Percentiles rank a stretch among this genome's conserved stretches.
phyloP scores from a whole-genome alignment of 2,113 vertebrate genomes.

The Notothenia coriiceps region DNA sequence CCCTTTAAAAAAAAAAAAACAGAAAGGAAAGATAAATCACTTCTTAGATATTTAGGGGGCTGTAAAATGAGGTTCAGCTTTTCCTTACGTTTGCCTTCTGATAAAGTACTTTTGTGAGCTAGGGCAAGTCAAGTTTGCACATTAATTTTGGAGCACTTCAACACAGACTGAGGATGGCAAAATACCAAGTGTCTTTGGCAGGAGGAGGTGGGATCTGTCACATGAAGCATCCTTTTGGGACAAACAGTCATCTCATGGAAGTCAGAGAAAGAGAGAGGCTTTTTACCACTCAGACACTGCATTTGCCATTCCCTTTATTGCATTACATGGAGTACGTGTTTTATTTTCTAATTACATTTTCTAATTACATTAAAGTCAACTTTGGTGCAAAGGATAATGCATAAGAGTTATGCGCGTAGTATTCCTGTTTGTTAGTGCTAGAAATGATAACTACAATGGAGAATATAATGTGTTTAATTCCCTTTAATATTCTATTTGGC shows the following conservation, averaged over 20 bases:
- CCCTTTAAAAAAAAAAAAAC: too few relatives aligned
- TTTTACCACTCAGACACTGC: constrained; percentile 33
- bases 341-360: neutral
- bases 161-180: constrained; percentile 23
- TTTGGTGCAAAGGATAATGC: neutral
- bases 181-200: constrained; percentile 56
- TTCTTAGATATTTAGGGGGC: neutral
- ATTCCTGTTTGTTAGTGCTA: neutral
- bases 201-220: constrained; percentile 45
- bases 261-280: constrained; percentile 11
- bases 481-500: constrained; percentile 3
- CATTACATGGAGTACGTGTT: neutral
- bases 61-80: neutral
- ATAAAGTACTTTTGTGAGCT: constrained; percentile 28
- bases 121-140: constrained; percentile 36
- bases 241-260: constrained; percentile 25
- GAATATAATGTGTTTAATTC: constrained; percentile 7
- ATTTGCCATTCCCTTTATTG: constrained; percentile 18
- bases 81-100: neutral
- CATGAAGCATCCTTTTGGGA: constrained; percentile 33
- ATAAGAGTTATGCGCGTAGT: neutral
- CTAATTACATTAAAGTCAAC: neutral
- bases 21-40: constrained; percentile 14
- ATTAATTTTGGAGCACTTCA: constrained; percentile 43
- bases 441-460: neutral